phyloP scores from a whole-genome alignment of 2,113 vertebrate species.

The Thamnaconus septentrionalis region DNA sequence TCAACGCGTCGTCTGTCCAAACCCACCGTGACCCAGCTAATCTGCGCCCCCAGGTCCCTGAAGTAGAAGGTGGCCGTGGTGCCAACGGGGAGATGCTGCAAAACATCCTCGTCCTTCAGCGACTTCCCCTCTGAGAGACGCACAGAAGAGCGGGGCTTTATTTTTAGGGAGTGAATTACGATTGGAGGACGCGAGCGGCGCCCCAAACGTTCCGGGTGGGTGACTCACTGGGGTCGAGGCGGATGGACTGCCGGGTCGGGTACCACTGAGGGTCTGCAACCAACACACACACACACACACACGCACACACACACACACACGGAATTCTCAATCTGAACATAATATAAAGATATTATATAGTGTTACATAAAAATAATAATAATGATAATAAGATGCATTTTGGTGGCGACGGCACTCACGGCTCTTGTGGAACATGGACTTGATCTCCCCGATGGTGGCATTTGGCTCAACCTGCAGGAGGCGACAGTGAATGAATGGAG shows the following conservation, averaged over 20 bases:
- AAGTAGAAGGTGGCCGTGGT: conserved; percentile 96
- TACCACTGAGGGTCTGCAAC: conserved; percentile 92
- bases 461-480: conserved; percentile 88
- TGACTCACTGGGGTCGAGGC: conserved; percentile 89
- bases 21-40: conserved; percentile 96
- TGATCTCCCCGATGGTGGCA: conserved; percentile 91
- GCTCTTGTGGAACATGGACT: conserved; percentile 89
- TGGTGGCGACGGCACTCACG: conserved; percentile 77
- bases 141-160: not conserved
- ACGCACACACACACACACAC: no score
- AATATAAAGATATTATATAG: no score
- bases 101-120: conserved; percentile 90
- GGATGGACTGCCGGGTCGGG: conserved; percentile 89
- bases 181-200: not conserved
- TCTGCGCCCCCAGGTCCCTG: conserved; percentile 92
- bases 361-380: no score
- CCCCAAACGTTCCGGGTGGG: not conserved
- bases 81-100: conserved; percentile 92
- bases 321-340: no score
- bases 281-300: not conserved
- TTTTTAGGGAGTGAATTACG: not conserved
- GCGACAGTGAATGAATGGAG: conserved; percentile 25
- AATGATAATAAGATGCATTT: not conserved
- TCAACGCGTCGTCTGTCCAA: no score
- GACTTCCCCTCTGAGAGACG: conserved; percentile 86